A percentile compares a stretch with the other conserved stretches of the same genome.
phyloP scores from a whole-genome alignment of 2,888 invertebrate species.

The Lasius fuliginosus region DNA sequence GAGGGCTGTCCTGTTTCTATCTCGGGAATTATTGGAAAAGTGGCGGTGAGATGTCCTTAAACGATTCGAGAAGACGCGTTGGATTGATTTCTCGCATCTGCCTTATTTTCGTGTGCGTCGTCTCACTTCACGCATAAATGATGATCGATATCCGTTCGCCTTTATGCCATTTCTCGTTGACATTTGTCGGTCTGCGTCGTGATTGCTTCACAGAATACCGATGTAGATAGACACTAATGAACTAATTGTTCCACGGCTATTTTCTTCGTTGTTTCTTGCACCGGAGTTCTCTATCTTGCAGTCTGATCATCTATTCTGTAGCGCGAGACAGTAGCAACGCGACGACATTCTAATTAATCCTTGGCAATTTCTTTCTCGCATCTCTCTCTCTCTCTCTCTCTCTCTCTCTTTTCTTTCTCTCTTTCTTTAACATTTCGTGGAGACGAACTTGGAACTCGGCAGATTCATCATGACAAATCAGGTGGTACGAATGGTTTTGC shows the following conservation, averaged over 20 bases:
- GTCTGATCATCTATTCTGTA: slow-evolving; percentile 54
- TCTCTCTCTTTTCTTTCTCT: not conserved
- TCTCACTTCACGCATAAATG: slow-evolving; percentile 17
- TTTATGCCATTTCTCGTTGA: slow-evolving; percentile 17
- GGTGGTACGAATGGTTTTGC: not conserved
- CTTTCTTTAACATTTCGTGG: not conserved
- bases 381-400: not conserved
- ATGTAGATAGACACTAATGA: slow-evolving; percentile 42
- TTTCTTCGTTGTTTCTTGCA: slow-evolving; percentile 12
- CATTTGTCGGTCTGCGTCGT: not conserved
- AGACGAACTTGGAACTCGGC: not conserved
- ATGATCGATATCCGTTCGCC: not conserved
- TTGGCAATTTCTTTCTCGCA: not conserved
- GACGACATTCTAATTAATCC: slow-evolving; percentile 21
- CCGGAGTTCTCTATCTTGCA: not conserved
- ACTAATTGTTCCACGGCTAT: slow-evolving; percentile 50
- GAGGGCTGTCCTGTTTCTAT: not conserved
- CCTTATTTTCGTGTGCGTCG: slow-evolving; percentile 35
- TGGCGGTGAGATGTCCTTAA: not conserved
- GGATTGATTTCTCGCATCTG: slow-evolving; percentile 42
- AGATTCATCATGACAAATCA: not conserved
- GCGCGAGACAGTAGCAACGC: not conserved
- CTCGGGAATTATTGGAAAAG: slow-evolving; percentile 38
- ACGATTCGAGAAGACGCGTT: slow-evolving; percentile 20
- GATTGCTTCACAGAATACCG: slow-evolving; percentile 28